Base-by-base conservation (phyloP, 2,797 vertebrate species). In the Setipinna tenuifilis region DNA sequence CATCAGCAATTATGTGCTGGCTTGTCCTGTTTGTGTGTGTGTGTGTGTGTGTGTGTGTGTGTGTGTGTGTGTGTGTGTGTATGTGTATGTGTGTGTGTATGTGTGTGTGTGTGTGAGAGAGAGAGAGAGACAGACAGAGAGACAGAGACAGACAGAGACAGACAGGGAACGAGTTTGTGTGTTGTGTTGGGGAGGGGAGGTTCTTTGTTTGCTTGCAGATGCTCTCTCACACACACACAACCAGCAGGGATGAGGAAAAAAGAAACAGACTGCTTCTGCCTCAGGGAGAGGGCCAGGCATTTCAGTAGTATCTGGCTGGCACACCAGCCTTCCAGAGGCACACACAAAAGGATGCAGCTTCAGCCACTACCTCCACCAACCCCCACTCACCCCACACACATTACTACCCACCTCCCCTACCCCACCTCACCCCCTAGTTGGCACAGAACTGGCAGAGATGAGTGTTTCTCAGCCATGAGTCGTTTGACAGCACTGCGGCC, bases 401-500 rank as follows among this genome's bases (percentile, higher is more conserved):
- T 59, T 17, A 58, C 57, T 3, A 58, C 57, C 57, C 57, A 50
- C 58, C 2, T 2, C 17, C 17, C 11, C 58, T 21, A 59, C 17
- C 58, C 3, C 57, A 58, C 12, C 16, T 12, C 57, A 58, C 17
- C 58, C 14, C 50, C 19, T 17, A 3, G 58, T 7, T 21, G 62
- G 31, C 41, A 10, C 17, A 16, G 16, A 44, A 16, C 54, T 62
- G 71, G 57, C 25, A 84, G 50, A 50, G 41, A 65, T 50, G 82
- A 41, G 25, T 31, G 68, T 58, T 57, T 58, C n/a, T 23, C 57
- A 48, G 84, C 48, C 65, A 85, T 78, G 84, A 54, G 84, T 68
- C 21, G 61, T 61, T 85, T 81, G 84, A 85, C 75, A 44, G 31
- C 57, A 35, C 50, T 58, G 14, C 44, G 54, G 81, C 25, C 59